These are phyloP conservation scores for Trematomus bernacchii DNA, from an alignment of 2,797 vertebrate genomes.

Conservation along the genomic window DNA sequence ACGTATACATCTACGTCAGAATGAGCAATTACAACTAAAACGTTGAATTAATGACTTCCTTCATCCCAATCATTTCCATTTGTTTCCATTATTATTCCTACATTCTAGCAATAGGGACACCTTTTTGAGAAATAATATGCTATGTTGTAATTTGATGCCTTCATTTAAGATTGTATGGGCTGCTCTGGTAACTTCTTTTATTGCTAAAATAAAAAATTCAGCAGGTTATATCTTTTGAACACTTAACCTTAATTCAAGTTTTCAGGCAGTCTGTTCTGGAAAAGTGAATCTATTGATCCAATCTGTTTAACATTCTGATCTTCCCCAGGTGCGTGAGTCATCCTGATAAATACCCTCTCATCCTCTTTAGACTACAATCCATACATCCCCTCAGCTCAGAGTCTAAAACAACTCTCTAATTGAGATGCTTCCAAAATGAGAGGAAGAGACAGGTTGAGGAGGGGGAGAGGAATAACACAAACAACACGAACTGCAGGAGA, in stretches of 20 bases:
- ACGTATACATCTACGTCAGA: not conserved
- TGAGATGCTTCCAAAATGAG: conserved; percentile 45
- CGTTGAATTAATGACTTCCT: too few relatives aligned
- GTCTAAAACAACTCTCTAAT: conserved; percentile 54
- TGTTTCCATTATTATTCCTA: not conserved
- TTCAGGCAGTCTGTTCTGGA: conserved; percentile 8
- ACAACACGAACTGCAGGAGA: conserved; percentile 35
- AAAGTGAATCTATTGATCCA: conserved; percentile 16
- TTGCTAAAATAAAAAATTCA: too few relatives aligned
- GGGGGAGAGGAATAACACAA: conserved; percentile 13
- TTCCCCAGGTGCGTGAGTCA: conserved; percentile 25
- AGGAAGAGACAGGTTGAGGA: conserved; percentile 7
- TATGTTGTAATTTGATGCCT: not conserved
- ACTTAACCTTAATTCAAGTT: conserved; percentile 14
- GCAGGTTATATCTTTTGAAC: not conserved
- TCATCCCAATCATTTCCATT: not conserved
- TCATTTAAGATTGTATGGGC: too few relatives aligned
- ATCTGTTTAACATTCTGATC: conserved; percentile 26
- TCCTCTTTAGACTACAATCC: conserved; percentile 1
- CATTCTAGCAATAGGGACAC: not conserved
- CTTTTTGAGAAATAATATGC: too few relatives aligned
- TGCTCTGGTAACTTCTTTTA: too few relatives aligned
- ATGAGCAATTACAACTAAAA: too few relatives aligned
- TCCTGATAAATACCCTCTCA: conserved; percentile 33
- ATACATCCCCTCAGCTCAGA: conserved; percentile 15